Evolutionary conservation across 2,113 vertebrate species (phyloP), one percentile per base, ranked within the genome.

Genomic region (Hemicordylus capensis): DNA sequence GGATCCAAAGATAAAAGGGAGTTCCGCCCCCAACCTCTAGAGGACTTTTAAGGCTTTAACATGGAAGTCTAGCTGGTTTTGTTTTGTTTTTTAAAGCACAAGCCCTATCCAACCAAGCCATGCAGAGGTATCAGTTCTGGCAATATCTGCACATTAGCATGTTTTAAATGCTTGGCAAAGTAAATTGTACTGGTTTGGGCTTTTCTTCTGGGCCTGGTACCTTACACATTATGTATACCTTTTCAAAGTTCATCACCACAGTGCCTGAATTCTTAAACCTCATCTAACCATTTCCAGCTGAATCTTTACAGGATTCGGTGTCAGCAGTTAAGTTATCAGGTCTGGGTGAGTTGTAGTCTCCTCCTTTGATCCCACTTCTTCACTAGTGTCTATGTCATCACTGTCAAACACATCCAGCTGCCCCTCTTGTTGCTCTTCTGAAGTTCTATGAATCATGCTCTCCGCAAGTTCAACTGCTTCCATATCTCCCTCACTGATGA

Each of bases 401-500:
- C 90, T 90, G 8, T 77, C 84, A 84, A 93, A 95, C 24, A 90
- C 63, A 22, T 91, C 93, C 4, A 92, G 85, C 3, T 93, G 91
- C 51, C 84, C 80, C 22, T 90, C 94, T 19, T 84, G 85, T 0
- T 88, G 91, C 20, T 91, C 56, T 4, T 88, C 93, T 61, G 72
- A 93, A 76, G 91, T 90, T 66, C 93, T 85, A 70, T 28, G 76
- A n/a, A 69, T 87, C 63, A 96, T 94, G 81, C 83, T 91, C 31
- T 97, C 97, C 0, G 89, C 86, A 2, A 95, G 94, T 83, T 99
- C 99, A 0, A 90, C 70, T 78, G 92, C 87, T 75, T 99, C 99
- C 17, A 98, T 98, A 20, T 99, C 98, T 0, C 98, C 97, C 90
- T 99, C 99, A 0, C 98, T 98, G 93, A 99, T 99, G 76, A 99